phyloP scores from a whole-genome alignment of 2,113 vertebrate genomes.

The Corynorhinus townsendii region DNA sequence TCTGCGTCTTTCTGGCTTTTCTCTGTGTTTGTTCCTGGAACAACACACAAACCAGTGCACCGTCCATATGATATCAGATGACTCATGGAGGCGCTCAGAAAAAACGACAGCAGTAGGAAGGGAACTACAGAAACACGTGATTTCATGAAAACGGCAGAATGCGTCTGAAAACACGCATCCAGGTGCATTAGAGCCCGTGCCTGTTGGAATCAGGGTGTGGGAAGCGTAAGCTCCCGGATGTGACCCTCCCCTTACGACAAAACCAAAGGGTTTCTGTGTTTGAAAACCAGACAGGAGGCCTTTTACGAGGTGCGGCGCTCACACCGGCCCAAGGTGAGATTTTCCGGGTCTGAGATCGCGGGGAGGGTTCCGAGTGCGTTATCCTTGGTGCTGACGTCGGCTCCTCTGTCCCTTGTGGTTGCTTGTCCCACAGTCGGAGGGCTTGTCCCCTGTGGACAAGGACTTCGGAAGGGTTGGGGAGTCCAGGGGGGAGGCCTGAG shows the following conservation, averaged over 20 bases:
- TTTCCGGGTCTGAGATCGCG: neutral
- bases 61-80: neutral
- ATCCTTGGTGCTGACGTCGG: neutral
- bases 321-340: neutral
- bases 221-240: neutral
- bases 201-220: neutral
- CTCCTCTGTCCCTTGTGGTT: neutral
- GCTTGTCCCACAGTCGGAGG: neutral
- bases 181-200: neutral
- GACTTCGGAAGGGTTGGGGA: neutral
- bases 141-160: neutral
- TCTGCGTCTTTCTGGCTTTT: neutral
- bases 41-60: neutral
- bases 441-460: conserved; percentile 1
- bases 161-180: neutral
- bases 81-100: neutral
- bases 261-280: neutral
- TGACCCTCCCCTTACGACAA: neutral
- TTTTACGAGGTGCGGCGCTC: neutral
- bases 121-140: neutral
- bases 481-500: neutral
- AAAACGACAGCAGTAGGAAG: neutral
- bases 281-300: neutral
- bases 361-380: neutral
- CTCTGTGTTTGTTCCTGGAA: neutral